phyloP scores from a whole-genome alignment of 1,140 invertebrate species.

The Drosophila sulfurigaster region DNA sequence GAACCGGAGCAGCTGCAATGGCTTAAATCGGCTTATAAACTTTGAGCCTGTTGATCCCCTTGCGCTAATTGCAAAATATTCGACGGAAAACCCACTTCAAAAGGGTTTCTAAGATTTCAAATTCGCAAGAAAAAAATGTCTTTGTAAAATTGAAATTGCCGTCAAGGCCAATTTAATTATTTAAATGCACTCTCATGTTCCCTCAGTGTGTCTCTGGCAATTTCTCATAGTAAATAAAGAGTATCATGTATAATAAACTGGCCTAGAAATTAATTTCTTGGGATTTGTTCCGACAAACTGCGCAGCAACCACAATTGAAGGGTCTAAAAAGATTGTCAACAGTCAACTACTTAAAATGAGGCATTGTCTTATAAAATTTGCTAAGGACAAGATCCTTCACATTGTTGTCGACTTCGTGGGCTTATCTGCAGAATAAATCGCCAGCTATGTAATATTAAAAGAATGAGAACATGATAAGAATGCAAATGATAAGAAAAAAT shows the following conservation, averaged over 20 bases:
- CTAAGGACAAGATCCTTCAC: not conserved
- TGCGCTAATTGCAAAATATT: slow-evolving; percentile 61
- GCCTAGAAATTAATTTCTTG: not conserved
- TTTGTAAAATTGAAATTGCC: slow-evolving; percentile 43
- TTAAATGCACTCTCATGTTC: not conserved
- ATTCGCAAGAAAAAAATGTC: slow-evolving; percentile 36
- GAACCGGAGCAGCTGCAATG: slow-evolving; percentile 60
- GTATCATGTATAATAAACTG: not conserved
- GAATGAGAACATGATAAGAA: slow-evolving; percentile 3
- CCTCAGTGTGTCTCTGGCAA: not conserved
- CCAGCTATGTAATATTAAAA: slow-evolving; percentile 2
- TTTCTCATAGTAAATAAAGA: not conserved
- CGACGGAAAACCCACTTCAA: slow-evolving; percentile 36
- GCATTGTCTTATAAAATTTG: not conserved
- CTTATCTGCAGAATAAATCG: slow-evolving; percentile 13
- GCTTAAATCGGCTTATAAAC: slow-evolving; percentile 67
- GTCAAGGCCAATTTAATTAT: slow-evolving; percentile 33
- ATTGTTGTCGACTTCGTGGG: slow-evolving; percentile 2
- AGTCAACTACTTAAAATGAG: slow-evolving; percentile 2
- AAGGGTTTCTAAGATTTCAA: slow-evolving; percentile 58
- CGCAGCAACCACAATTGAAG: not conserved
- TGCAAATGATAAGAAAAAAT: slow-evolving; percentile 1
- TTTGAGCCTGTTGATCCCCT: slow-evolving; percentile 60
- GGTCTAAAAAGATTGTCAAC: slow-evolving; percentile 8
- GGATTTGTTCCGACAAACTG: not conserved